A percentile compares a stretch with the other conserved stretches of the same genome.
Conservation (phyloP, 1,140 invertebrate genomes). For the Latrodectus geometricus region DNA sequence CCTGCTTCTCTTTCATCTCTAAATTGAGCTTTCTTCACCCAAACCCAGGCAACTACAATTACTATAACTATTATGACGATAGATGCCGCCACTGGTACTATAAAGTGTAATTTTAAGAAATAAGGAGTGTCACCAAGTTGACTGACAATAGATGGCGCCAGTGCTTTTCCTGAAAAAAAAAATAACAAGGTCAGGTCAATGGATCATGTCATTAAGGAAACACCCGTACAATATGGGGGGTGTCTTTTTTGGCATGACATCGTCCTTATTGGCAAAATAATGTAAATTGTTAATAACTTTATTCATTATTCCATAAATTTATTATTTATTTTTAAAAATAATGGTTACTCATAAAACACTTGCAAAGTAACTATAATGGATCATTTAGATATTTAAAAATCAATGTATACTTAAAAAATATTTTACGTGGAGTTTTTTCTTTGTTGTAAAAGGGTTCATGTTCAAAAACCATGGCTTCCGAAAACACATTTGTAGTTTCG, state of each 20-base stretch:
- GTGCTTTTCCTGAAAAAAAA: slow-evolving; percentile 43
- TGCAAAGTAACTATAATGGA: no score
- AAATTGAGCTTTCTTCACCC: slow-evolving; percentile 62
- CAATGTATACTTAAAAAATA: no score
- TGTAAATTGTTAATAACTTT: not conserved
- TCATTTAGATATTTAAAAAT: no score
- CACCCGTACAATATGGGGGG: not conserved
- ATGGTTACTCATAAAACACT: no score
- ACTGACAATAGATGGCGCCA: slow-evolving; percentile 51
- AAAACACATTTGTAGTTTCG: no score
- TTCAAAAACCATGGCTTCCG: no score
- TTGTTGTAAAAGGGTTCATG: no score
- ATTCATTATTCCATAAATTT: no score
- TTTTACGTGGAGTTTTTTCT: no score
- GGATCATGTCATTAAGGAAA: not conserved
- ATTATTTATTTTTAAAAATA: no score
- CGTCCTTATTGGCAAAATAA: slow-evolving; percentile 6
- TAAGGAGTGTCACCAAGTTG: slow-evolving; percentile 46
- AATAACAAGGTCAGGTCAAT: slow-evolving; percentile 40
- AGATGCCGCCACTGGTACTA: slow-evolving; percentile 60
- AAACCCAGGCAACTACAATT: slow-evolving; percentile 62
- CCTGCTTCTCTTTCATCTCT: slow-evolving; percentile 60
- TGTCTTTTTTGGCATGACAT: slow-evolving; percentile 24
- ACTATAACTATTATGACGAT: slow-evolving; percentile 62
- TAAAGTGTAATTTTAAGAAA: slow-evolving; percentile 62